phyloP scores from a whole-genome alignment of 30 jellyfish, hydroid and myxozoan species.

The Rhopilema esculentum region DNA sequence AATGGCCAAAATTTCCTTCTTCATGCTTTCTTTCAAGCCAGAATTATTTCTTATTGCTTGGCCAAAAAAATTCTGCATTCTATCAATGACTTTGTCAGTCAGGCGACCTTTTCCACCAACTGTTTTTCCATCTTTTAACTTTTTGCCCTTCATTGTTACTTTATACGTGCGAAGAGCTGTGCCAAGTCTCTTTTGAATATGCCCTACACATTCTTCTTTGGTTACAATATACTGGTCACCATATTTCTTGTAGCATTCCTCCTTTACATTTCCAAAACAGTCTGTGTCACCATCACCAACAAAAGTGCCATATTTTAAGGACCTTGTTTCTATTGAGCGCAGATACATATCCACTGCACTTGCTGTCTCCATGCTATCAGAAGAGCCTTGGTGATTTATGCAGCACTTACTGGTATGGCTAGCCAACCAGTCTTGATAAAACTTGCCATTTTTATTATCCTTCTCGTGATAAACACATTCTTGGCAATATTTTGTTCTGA shows the following conservation, averaged over 20 bases:
- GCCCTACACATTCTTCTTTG: slow-evolving; percentile 27
- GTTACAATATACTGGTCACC: slow-evolving; percentile 28
- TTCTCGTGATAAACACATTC: slow-evolving; percentile 31
- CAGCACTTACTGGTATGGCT: slow-evolving; percentile 22
- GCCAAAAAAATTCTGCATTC: slow-evolving; percentile 60
- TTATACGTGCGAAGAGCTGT: slow-evolving; percentile 43
- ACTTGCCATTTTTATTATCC: slow-evolving; percentile 10
- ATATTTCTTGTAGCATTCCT: not conserved
- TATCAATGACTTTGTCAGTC: too few relatives aligned
- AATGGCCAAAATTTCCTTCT: slow-evolving; percentile 33
- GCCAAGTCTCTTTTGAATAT: slow-evolving; percentile 27
- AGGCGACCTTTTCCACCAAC: too few relatives aligned
- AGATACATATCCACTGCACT: slow-evolving; percentile 50
- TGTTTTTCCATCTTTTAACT: slow-evolving; percentile 32
- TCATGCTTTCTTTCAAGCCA: slow-evolving; percentile 32
- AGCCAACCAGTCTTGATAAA: not conserved
- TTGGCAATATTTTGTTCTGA: slow-evolving; percentile 42
- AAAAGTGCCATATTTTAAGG: slow-evolving; percentile 19
- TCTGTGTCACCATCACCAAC: slow-evolving; percentile 61
- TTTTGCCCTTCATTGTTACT: slow-evolving; percentile 13
- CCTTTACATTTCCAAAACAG: slow-evolving; percentile 34
- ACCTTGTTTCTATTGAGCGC: slow-evolving; percentile 36
- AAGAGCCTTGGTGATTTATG: slow-evolving; percentile 34
- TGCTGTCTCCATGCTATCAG: slow-evolving; percentile 49
- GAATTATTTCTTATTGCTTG: slow-evolving; percentile 46